Evolutionary conservation across 2,113 vertebrate genomes (phyloP), one percentile per base, ranked within the genome.

Genomic region (Centropus unirufus): DNA sequence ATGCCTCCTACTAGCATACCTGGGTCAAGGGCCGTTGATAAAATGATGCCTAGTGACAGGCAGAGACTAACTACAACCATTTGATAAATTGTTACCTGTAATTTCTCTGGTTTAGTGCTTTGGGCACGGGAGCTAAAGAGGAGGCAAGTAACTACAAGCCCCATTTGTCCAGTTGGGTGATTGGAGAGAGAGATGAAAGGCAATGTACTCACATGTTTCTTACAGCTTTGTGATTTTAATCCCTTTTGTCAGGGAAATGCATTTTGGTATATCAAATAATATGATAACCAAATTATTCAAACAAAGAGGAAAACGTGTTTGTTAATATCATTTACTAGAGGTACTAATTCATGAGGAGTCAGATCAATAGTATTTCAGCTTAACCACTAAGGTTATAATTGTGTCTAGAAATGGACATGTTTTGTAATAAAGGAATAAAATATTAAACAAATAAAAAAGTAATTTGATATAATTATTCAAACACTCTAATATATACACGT

Each of bases 241-340:
- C 36, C 55, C 29, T 73, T 91, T 90, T 92, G 63, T 95, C 76
- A 87, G 51, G 61, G 54, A 95, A 72, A 92, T 83, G 57, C 26
- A 67, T 69, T 92, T 86, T 69, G 79, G 46, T 74, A 39, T 40
- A 44, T 82, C 51, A 78, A 58, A 83, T 85, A 73, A 55, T 46
- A 40, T 49, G 64, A 40, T 52, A 70, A 46, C 40, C 68, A 24
- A 81, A 40, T 57, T 91, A 24, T 15, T 64, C 36, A 84, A 83
- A 79, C 51, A 58, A 62, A 83, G 54, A 61, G 59, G 75, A 89
- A 63, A 52, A 11, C 72, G 8, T 12, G 4, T 49, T 87, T 90
- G 20, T 76, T 79, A 36, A 52, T 69, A 32, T 54, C 32, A 51
- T 62, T 78, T 75, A 78, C n/a, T 74, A 5, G 24, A 30, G 16